Evolutionary conservation across 64 coral and sea anemone genomes (phyloP).

Genomic region (Dendrophyllia cribrosa): DNA sequence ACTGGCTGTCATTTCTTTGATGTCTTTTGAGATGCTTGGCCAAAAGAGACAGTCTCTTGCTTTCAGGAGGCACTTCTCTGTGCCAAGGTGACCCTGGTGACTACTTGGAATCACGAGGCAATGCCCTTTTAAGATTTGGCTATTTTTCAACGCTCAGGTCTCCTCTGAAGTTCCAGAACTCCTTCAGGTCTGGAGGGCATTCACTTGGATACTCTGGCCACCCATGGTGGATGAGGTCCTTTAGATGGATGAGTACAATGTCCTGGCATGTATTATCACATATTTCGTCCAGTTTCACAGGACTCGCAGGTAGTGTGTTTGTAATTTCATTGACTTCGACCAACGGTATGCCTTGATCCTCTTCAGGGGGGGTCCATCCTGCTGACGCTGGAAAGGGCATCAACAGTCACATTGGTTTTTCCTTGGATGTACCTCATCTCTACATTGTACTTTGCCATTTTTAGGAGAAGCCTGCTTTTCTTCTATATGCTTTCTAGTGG

Average conservation of each 20-base stretch:
- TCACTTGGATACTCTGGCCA: constrained; percentile 45
- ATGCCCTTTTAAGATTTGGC: constrained; percentile 49
- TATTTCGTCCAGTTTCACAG: constrained; percentile 39
- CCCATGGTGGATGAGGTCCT: constrained; percentile 52
- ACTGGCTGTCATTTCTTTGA: constrained; percentile 41
- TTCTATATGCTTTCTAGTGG: constrained; percentile 50
- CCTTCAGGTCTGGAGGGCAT: constrained; percentile 20
- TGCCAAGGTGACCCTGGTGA: constrained; percentile 55
- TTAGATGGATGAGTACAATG: constrained; percentile 40
- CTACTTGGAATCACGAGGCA: constrained; percentile 38
- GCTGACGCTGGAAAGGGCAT: constrained; percentile 24
- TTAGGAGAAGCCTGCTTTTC: constrained; percentile 32
- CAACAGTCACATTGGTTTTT: constrained; percentile 31
- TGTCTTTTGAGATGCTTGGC: constrained; percentile 64
- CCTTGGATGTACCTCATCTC: constrained; percentile 46
- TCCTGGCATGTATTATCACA: constrained; percentile 18
- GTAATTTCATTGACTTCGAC: constrained; percentile 19
- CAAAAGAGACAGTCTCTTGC: constrained; percentile 58
- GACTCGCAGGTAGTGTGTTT: not conserved
- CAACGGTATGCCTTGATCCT: not conserved
- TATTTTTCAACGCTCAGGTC: constrained; percentile 70
- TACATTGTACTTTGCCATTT: constrained; percentile 32
- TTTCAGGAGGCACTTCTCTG: constrained; percentile 53
- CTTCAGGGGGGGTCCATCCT: not conserved
- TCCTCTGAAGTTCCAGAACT: constrained; percentile 58